These are phyloP conservation scores for Imbricaverruca yamaguchii DNA, from an alignment of 2,888 invertebrate genomes.

Conservation along the genomic window DNA sequence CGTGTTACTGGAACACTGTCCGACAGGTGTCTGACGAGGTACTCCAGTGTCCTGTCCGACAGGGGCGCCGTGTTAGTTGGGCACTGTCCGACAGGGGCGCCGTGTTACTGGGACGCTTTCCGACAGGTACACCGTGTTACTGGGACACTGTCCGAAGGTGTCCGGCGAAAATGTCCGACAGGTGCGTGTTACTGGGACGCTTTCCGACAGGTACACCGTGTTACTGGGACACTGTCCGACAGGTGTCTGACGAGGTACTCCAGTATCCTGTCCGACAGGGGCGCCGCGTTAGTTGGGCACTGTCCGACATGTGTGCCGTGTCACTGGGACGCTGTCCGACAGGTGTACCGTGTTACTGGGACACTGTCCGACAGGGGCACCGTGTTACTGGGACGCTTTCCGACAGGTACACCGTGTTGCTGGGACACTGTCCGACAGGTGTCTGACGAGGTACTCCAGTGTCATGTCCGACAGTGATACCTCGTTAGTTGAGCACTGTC, in stretches of 20 bases:
- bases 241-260: slow-evolving; percentile 90
- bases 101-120: too few relatives aligned
- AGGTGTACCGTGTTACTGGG: too few relatives aligned
- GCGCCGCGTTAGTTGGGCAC: not conserved
- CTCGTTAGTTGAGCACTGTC: not conserved
- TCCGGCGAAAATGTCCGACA: slow-evolving; percentile 74
- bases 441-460: slow-evolving; percentile 83
- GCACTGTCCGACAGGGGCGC: too few relatives aligned
- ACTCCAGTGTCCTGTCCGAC: slow-evolving; percentile 73
- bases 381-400: too few relatives aligned
- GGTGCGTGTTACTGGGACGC: slow-evolving; percentile 53
- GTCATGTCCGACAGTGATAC: slow-evolving; percentile 56
- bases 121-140: too few relatives aligned
- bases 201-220: too few relatives aligned
- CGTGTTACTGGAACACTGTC: too few relatives aligned
- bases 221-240: too few relatives aligned
- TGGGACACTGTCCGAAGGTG: slow-evolving; percentile 57
- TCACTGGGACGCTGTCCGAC: too few relatives aligned
- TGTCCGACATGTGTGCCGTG: too few relatives aligned
- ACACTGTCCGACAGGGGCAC: too few relatives aligned
- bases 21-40: slow-evolving; percentile 84
- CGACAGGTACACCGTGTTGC: slow-evolving; percentile 70
- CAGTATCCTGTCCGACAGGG: slow-evolving; percentile 59
- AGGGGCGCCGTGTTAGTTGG: not conserved
- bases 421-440: slow-evolving; percentile 62